Percentiles rank a stretch among this genome's conserved stretches.
These are phyloP conservation scores for Lasioglossum figueresi DNA, from an alignment of 2,888 invertebrate species.

Conservation along the genomic window DNA sequence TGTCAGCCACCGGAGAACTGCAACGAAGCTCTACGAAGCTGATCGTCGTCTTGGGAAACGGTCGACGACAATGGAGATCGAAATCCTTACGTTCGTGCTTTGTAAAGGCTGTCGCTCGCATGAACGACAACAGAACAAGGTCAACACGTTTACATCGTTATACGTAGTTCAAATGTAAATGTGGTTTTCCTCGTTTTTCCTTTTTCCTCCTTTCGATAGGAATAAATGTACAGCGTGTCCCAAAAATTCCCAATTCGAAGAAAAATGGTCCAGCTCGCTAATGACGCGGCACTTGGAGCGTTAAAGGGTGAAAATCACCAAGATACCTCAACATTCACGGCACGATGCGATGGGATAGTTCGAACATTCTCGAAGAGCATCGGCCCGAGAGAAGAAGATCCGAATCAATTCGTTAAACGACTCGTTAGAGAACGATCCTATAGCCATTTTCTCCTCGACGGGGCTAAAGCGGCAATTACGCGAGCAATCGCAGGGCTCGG, in stretches of 20 bases:
- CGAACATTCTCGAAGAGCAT: background rate
- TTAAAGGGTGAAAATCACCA: background rate
- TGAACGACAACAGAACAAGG: background rate
- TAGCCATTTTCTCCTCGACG: background rate
- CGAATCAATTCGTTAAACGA: slow-evolving; percentile 1
- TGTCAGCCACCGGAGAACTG: background rate
- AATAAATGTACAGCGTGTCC: background rate
- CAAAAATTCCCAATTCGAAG: no score
- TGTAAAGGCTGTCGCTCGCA: background rate
- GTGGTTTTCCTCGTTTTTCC: no score
- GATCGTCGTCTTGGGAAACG: background rate
- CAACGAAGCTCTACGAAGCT: background rate
- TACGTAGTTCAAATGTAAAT: background rate
- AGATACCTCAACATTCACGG: background rate
- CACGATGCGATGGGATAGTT: background rate
- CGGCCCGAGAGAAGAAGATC: slow-evolving; percentile 1
- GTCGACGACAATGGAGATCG: background rate
- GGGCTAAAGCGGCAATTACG: slow-evolving; percentile 4
- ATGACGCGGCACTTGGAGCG: background rate
- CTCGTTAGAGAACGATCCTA: background rate
- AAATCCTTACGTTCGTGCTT: background rate
- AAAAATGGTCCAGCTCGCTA: fast-evolving
- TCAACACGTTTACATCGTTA: background rate
- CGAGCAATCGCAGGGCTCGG: slow-evolving; percentile 2
- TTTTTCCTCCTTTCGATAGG: background rate